A percentile compares a stretch with the other conserved stretches of the same genome.
Conservation (phyloP, 2,113 vertebrate species). For the Elaphurus davidianus region DNA sequence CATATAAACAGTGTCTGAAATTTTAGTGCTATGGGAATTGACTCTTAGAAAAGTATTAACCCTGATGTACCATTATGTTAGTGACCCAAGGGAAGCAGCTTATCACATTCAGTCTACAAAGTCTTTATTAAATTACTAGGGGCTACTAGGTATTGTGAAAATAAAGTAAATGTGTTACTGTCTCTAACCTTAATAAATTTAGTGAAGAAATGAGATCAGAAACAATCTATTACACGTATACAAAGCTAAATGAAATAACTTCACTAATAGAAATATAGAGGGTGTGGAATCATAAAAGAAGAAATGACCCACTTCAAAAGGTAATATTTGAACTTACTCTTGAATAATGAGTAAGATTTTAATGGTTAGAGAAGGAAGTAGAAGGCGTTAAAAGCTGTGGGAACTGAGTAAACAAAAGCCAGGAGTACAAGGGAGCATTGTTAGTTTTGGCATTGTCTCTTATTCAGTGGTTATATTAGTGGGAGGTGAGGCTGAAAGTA, state of each 20-base stretch:
- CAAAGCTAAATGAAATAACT: background rate
- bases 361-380: background rate
- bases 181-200: background rate
- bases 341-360: background rate
- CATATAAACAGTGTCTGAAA: conserved; percentile 4
- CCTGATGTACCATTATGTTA: background rate
- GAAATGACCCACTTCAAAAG: background rate
- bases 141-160: background rate
- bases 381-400: background rate
- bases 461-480: background rate
- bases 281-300: background rate
- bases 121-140: conserved; percentile 25
- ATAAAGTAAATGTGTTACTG: background rate
- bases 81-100: conserved; percentile 28
- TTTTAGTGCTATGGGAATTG: conserved; percentile 1
- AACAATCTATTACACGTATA: background rate
- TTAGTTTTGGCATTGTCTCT: background rate
- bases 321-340: background rate
- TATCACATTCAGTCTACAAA: background rate
- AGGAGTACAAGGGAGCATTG: background rate
- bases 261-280: background rate
- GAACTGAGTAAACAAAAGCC: background rate
- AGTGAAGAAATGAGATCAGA: background rate
- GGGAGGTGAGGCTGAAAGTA: background rate
- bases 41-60: conserved; percentile 14